Evolutionary conservation across 35 echinoderm and acorn worm species (phyloP).

Genomic region (Lytechinus pictus): DNA sequence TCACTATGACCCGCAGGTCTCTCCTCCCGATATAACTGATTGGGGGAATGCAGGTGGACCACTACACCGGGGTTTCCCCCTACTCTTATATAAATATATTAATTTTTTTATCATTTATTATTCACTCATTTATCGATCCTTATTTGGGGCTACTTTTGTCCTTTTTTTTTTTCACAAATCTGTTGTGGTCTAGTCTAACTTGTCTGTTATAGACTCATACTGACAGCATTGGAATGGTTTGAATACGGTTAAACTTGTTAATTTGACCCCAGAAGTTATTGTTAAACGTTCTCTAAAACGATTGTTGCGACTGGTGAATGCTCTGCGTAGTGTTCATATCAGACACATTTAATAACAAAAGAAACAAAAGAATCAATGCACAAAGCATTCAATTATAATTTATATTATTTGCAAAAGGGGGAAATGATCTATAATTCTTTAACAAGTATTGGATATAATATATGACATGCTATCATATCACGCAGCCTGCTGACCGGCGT

Average conservation of each 20-base stretch:
- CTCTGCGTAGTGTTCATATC: background rate
- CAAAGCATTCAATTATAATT: background rate
- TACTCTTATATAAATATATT: no score
- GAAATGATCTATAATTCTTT: background rate
- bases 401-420: background rate
- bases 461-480: background rate
- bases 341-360: background rate
- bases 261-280: background rate
- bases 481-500: background rate
- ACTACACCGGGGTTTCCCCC: no score
- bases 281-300: background rate
- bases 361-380: background rate
- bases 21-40: no score
- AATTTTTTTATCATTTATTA: no score
- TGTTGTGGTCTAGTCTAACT: background rate
- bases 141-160: no score
- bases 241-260: background rate
- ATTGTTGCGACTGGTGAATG: background rate
- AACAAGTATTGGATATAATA: background rate
- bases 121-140: no score
- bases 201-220: background rate
- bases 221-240: background rate
- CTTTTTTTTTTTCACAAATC: no score
- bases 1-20: no score
- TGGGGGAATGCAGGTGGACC: no score